Conservation (phyloP, 2,797 vertebrate genomes). For the Dryobates pubescens region DNA sequence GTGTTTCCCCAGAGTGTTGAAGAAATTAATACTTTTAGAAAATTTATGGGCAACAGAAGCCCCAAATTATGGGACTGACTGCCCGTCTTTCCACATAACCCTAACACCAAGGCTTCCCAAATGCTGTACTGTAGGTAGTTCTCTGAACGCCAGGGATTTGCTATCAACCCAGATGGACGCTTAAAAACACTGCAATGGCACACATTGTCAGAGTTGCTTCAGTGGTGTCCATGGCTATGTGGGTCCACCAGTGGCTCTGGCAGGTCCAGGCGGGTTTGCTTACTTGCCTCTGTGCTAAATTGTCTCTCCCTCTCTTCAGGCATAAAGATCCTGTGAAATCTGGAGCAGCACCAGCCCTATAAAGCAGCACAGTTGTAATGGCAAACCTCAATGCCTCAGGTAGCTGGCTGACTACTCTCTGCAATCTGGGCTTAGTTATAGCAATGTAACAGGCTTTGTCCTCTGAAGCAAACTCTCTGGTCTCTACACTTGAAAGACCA, state of each 20-base stretch:
- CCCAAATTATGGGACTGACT: neutral
- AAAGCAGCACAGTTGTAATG: neutral
- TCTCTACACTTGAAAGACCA: neutral
- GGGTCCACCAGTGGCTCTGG: neutral
- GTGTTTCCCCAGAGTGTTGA: neutral
- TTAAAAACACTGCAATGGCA: neutral
- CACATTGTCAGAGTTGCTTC: neutral
- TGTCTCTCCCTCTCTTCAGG: neutral
- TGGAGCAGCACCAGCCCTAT: neutral
- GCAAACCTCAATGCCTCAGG: fast-evolving
- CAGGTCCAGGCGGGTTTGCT: neutral
- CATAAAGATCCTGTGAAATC: neutral
- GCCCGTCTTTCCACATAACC: neutral
- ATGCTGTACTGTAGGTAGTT: neutral
- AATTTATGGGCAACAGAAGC: neutral
- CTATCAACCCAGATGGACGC: neutral
- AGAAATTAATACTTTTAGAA: neutral
- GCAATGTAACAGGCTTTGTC: fast-evolving
- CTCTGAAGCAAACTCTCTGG: neutral
- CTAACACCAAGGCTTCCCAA: neutral
- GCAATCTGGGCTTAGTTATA: neutral
- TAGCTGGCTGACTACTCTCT: fast-evolving
- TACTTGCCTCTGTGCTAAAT: neutral
- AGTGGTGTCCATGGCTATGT: neutral
- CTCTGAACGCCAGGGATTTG: neutral